Conservation (phyloP, 92 coral and sea anemone genomes). For the Phymanthus crucifer region DNA sequence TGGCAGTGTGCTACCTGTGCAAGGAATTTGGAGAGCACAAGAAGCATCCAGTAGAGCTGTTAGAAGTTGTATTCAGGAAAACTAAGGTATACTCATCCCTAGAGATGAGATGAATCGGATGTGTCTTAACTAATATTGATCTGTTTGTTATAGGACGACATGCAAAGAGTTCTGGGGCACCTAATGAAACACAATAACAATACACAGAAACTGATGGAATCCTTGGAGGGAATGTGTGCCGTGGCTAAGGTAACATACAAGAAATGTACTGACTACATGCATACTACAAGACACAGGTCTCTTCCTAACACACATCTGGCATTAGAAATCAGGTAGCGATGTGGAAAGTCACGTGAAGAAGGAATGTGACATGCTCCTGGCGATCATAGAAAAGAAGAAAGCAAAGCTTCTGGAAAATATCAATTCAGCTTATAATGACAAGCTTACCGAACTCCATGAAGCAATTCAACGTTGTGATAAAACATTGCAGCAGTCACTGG, state of each 20-base stretch:
- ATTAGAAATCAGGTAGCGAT: conserved; percentile 80
- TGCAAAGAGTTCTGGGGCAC: conserved; percentile 53
- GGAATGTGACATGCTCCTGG: conserved; percentile 70
- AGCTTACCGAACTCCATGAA: conserved; percentile 61
- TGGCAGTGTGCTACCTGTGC: conserved; percentile 76
- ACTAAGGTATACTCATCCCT: conserved; percentile 49
- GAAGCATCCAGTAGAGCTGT: conserved; percentile 63
- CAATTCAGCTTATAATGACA: conserved; percentile 76
- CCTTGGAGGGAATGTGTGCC: conserved; percentile 82
- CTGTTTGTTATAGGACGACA: conserved; percentile 51
- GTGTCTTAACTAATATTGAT: background rate
- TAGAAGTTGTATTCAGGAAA: conserved; percentile 78
- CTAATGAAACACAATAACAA: conserved; percentile 64
- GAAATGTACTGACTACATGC: background rate
- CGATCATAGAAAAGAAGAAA: conserved; percentile 81
- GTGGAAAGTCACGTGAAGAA: conserved; percentile 84
- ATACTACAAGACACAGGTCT: background rate
- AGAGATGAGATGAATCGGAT: background rate
- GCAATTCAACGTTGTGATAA: conserved; percentile 69
- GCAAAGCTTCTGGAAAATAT: conserved; percentile 64
- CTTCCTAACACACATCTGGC: background rate
- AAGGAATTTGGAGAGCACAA: conserved; percentile 75
- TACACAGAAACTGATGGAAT: conserved; percentile 67
- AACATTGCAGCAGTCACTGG: conserved; percentile 71
- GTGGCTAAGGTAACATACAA: conserved; percentile 67